Percentiles rank a stretch among this genome's conserved stretches.
These are phyloP conservation scores for Phyto melanocephala DNA, from an alignment of 2,888 invertebrate genomes.

Conservation along the genomic window DNA sequence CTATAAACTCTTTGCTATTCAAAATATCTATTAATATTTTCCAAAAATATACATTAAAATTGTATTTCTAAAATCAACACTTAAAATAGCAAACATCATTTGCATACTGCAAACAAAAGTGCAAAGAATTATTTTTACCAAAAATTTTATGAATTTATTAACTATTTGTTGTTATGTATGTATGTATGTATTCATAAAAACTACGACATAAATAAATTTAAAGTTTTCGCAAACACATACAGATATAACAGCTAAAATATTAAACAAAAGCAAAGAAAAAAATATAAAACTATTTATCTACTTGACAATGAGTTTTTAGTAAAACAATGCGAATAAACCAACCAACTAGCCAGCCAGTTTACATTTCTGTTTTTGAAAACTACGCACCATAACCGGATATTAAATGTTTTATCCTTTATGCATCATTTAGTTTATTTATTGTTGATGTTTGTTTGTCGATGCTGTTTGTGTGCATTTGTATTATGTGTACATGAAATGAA, in stretches of 20 bases:
- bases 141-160: not conserved
- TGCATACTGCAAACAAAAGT: not conserved
- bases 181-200: not conserved
- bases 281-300: constrained; percentile 15
- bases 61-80: not conserved
- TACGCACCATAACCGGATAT: constrained; percentile 24
- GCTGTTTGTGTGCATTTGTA: not conserved
- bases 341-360: not conserved
- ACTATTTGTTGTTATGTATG: not conserved
- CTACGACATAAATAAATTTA: not conserved
- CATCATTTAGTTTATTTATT: constrained; percentile 19
- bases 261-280: no score
- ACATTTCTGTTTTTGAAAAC: not conserved
- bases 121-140: not conserved
- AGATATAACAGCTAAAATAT: no score
- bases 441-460: not conserved
- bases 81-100: not conserved
- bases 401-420: constrained; percentile 17
- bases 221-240: not conserved
- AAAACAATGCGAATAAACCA: constrained; percentile 1
- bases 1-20: no score
- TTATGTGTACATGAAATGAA: not conserved
- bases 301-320: constrained; percentile 13
- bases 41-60: not conserved
- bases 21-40: not conserved